Evolutionary conservation across 2,113 vertebrate genomes (phyloP), one percentile per base, ranked within the genome.

Genomic region (Acanthisitta chloris): DNA sequence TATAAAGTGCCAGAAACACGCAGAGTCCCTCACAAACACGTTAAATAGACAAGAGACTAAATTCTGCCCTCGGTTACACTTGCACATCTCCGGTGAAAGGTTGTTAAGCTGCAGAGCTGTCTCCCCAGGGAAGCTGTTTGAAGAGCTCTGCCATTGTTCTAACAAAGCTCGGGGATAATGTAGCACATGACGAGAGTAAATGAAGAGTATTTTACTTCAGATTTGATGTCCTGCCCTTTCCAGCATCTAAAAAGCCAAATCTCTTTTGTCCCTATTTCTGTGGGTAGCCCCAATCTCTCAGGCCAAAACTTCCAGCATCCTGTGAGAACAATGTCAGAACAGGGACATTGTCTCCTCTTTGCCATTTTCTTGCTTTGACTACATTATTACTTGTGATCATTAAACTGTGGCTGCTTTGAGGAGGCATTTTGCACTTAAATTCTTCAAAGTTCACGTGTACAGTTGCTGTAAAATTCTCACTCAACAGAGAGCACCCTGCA

Each of bases 41-140:
- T 81, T 91, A 90, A 95, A 45, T 69, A 95, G 93, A 92, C 82
- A 93, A 87, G 64, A 73, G 92, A 81, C 69, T 95, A 52, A 94
- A 96, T 93, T 92, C 90, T 88, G 92, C 87, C 93, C 90, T 70
- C n/a, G 82, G 90, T 95, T 93, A 78, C 69, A 64, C 81, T 83
- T 95, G 92, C 86, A 51, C 86, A 86, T 95, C 94, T 88, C 88
- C 67, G 34, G 48, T 38, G 82, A 88, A 78, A 91, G 76, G 86
- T 65, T 93, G 90, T 95, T 94, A 78, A 77, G 88, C 92, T 67
- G 79, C 77, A 65, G 79, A 90, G 88, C 17, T 2, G 21, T 59
- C 76, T 95, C 93, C 85, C 88, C 25, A 26, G 86, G 93, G 94
- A 92, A 71, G 93, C 88, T 81, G 80, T 90, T 79, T 81, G 88